Base-by-base conservation (phyloP, 1,140 invertebrate species). In the Maniola jurtina region DNA sequence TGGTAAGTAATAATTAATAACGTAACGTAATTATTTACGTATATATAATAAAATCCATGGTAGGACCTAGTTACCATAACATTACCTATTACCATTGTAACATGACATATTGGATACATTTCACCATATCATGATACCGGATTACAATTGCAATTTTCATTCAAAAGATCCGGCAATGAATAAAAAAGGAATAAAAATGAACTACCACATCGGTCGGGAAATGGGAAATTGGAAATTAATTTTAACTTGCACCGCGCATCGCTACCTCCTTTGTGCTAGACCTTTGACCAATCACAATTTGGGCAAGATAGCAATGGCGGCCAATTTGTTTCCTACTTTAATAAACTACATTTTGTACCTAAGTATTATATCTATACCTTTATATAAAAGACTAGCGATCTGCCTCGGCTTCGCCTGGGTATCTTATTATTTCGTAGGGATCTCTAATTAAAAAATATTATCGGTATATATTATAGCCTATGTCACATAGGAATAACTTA, bases 181-280 rank as follows among this genome's bases (percentile, higher is more conserved):
- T 48, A 11, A 42, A 55, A 55, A 40, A 34, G 35, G 33, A 50
- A 72, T 67, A 74, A 72, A 73, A 70, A 58, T 48, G 42, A 66
- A 64, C 34, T n/a, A 16, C 68, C 74, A 25, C 70, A 76, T 72
- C 61, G 68, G 50, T 50, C 70, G 72, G 64, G 73, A 79, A 80
- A 83, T 70, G 72, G 64, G 73, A 79, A 80, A 83, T 84, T 80
- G 77, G 60, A 79, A 83, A 81, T 86, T 86, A 86, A 84, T 83
- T 81, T 83, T 86, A 73, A 80, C 70, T 72, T 74, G 80, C 73
- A 77, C 76, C 72, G 57, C 67, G 66, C 61, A 75, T 75, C 68
- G 52, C 54, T 60, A 59, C 59, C 65, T 66, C 65, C 59, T 66
- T 66, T 66, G 65, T 61, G 50, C 50, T 36, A 52, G 54, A 38